Evolutionary conservation across 2,797 vertebrate genomes (phyloP), one percentile per base, ranked within the genome.

Genomic region (Paratrypauchen microcephalus): DNA sequence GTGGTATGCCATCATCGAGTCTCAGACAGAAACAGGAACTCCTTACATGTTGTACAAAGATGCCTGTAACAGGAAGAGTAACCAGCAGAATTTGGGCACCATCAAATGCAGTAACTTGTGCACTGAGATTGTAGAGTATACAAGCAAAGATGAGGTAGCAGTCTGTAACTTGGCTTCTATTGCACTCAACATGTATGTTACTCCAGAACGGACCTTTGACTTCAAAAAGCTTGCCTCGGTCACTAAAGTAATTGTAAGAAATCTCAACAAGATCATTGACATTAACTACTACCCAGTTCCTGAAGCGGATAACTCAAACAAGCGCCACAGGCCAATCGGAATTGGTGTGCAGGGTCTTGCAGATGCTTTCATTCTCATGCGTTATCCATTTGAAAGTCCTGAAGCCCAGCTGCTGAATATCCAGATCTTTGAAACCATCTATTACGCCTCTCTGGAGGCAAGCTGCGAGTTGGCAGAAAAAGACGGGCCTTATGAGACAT

Each of bases 31-130:
- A 89, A 98, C 97, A 0, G 98, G 98, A 0, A 99, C 97, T 0
- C 97, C 97, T 0, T 99, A 99, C 91, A 99, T 99, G 97, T 89
- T 99, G 9, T 99, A 99, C 90, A 99, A 99, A 81, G 98, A 99
- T 19, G 95, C 97, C 28, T 99, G 98, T 88, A 99, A 99, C 86
- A 87, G 95, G 65, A 99, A 99, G 88, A 99, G 95, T 92, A 99
- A 99, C 83, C 98, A 99, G 81, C 96, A 98, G 92, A 99, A 99
- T 71, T 87, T 99, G 79, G 98, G 98, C 13, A 99, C 97, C 79
- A 98, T 99, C 88, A 98, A 97, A 24, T 95, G 94, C 91, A 99
- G 97, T 92, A 99, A 99, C 73, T 90, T 99, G 11, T 99, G 98
- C 83, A 99, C 97, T 0, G 98, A 99, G 71, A 91, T 99, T 0